Base-by-base conservation (phyloP, 2,888 invertebrate species). In the Lysandra coridon region DNA sequence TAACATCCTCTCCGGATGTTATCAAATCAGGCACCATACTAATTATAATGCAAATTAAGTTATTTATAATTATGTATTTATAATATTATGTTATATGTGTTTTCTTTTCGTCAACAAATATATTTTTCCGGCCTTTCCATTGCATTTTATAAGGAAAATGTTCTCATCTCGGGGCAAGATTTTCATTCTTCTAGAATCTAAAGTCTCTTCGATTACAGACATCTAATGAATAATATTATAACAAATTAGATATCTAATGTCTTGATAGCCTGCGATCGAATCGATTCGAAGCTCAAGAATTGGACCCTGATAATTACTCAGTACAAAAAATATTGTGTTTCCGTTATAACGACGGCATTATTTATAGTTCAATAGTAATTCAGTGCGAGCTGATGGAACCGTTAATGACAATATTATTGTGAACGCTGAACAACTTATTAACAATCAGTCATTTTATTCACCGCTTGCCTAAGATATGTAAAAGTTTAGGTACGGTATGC, bases 351-450 rank as follows among this genome's bases (percentile, higher is more conserved):
- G 33, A 37, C 33, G 69, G 33, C 33, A 69, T 69, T 69, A 69
- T 69, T 69, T 69, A 69, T 69, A 69, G 69, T 69, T 69, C 33
- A 69, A 69, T 69, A 69, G 69, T 69, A 69, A 69, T 37, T 64
- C 30, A 37, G 33, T 37, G 12, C 69, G 69, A 37, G 69, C 33
- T 69, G 33, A 69, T 78, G 73, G 83, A 83, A 80, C 79, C 83
- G 81, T 86, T 91, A 91, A 91, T 90, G 90, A 89, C 88, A 91
- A 91, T 91, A 90, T 90, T 90, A 91, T 91, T 89, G 86, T 88
- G 89, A 88, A 84, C 84, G 85, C 86, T 85, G 88, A 90, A 88
- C 89, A 90, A 87, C 86, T 86, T 82, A 82, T 85, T 86, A 86
- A 88, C 85, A 83, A 80, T 85, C 84, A 85, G 84, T 87, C 85